Conservation (phyloP, 2,797 vertebrate species). For the Ptychobarbus kaznakovi region DNA sequence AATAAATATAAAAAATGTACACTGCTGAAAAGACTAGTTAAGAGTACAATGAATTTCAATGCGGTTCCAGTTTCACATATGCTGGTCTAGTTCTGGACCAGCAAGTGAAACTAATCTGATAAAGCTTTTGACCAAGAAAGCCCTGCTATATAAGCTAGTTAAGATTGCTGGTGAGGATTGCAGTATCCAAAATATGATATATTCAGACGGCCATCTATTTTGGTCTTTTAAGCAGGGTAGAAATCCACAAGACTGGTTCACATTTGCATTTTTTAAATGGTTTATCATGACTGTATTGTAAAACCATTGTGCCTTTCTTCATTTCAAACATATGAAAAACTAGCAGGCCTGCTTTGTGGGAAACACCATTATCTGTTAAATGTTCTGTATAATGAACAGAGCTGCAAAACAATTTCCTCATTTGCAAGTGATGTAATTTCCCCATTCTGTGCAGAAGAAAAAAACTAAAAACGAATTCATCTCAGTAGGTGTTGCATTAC, state of each 20-base stretch:
- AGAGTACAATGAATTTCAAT: conserved; percentile 3
- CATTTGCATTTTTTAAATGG: conserved; percentile 28
- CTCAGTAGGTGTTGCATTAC: background rate
- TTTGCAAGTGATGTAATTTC: background rate
- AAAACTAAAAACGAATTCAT: background rate
- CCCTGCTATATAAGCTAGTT: background rate
- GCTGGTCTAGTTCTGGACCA: background rate
- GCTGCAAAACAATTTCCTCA: background rate
- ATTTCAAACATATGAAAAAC: background rate
- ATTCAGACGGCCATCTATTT: background rate
- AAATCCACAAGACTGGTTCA: background rate
- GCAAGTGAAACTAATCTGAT: background rate
- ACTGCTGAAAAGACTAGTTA: conserved; percentile 30
- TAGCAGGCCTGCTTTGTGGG: background rate
- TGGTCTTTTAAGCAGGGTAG: conserved; percentile 12
- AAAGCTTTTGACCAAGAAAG: conserved; percentile 6
- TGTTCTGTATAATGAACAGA: background rate
- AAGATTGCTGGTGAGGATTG: background rate
- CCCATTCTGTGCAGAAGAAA: background rate
- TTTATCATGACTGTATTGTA: conserved; percentile 11
- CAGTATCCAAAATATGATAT: background rate
- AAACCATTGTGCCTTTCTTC: conserved; percentile 50
- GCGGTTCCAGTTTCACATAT: background rate
- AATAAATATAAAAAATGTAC: background rate
- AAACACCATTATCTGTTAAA: conserved; percentile 15